Conservation (phyloP, 2,888 invertebrate species). For the Margaritifera margaritifera region DNA sequence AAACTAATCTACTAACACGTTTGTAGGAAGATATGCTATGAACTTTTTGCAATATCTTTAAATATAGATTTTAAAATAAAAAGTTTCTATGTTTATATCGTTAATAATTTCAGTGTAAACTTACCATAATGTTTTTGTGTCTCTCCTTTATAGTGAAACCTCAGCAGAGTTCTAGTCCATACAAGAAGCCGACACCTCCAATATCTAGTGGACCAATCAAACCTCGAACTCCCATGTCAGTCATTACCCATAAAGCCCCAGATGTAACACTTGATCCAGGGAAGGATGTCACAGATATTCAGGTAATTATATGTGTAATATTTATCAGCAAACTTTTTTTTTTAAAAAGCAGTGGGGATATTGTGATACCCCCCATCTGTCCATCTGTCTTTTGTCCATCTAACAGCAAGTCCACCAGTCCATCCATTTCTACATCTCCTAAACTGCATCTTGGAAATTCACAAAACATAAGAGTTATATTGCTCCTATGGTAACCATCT, state of each 20-base stretch:
- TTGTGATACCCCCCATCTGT: no score
- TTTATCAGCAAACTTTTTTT: not conserved
- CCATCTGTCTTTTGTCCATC: not conserved
- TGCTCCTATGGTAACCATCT: no score
- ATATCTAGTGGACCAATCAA: constrained; percentile 60
- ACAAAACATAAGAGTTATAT: no score
- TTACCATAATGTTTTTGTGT: not conserved
- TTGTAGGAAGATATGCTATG: no score
- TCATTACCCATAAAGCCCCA: constrained; percentile 60
- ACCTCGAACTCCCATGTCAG: constrained; percentile 61
- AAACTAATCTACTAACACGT: no score
- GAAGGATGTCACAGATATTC: constrained; percentile 52
- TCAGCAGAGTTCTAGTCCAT: constrained; percentile 66
- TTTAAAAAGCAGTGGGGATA: no score
- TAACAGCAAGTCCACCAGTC: not conserved
- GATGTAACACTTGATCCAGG: constrained; percentile 60
- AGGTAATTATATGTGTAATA: constrained; percentile 30
- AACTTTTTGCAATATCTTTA: no score
- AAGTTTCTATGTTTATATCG: no score
- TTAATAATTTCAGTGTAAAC: no score
- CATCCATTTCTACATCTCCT: not conserved
- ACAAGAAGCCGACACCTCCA: constrained; percentile 67
- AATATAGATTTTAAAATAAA: no score
- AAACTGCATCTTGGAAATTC: no score
- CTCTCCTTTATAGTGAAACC: constrained; percentile 64